Base-by-base conservation (phyloP, 2,797 vertebrate genomes). In the Calcarius lapponicus region DNA sequence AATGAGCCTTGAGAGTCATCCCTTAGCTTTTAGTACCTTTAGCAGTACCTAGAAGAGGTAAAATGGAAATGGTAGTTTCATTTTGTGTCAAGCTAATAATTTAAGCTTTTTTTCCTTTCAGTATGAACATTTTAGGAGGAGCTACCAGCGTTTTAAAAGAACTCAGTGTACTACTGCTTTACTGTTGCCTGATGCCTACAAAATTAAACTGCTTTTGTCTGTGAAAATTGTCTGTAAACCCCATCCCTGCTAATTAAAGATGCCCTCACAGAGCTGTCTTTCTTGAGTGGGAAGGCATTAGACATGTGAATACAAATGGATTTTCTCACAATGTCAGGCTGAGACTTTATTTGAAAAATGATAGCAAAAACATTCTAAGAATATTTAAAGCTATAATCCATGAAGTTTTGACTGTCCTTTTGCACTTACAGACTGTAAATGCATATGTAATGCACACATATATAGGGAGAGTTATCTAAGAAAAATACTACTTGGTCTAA, bases 281-380 rank as follows among this genome's bases (percentile, higher is more conserved):
- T 71, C 72, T 86, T 79, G 82, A 92, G 69, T 72, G 60, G 60
- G 92, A 92, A 86, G 66, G n/a, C 61, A 65, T 89, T 78, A 76
- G 85, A 83, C 78, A 58, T 58, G 69, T 69, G 64, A 94, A 61
- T 75, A 48, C 36, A 69, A 85, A 83, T 74, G 10, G 20, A 62
- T 22, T 78, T 89, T 94, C 80, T 89, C 40, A 81, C 54, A 18
- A 17, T 58, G 29, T 79, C 74, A 87, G 26, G 29, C 29, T 28
- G 60, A 56, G 42, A 53, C 22, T 80, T 88, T 54, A 48, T 79
- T 76, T 83, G 48, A 85, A 92, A 85, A 91, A 51, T 7, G 16
- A 4, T 4, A 78, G 28, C 15, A 51, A 60, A 92, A 88, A 32
- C 24, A 56, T 57, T 86, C 48, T 57, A 62, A 61, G 48, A 88